phyloP scores from a whole-genome alignment of 1,140 invertebrate species.

The Venturia canescens region DNA sequence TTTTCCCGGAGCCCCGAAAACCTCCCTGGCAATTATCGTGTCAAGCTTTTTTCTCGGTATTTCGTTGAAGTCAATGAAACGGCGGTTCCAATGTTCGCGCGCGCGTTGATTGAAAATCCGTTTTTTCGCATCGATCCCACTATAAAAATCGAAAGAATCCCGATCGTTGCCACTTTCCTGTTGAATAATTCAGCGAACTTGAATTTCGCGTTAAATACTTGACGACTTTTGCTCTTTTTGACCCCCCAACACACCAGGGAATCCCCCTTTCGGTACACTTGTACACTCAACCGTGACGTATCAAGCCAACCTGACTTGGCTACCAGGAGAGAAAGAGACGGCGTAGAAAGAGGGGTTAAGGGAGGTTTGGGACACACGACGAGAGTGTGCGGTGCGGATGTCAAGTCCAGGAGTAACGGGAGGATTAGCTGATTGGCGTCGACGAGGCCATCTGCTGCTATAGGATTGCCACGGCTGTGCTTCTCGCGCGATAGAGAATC shows the following conservation, averaged over 20 bases:
- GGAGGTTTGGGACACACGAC: constrained; percentile 14
- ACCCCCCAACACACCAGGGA: background rate
- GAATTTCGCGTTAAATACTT: background rate
- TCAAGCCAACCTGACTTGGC: background rate
- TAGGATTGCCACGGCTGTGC: constrained; percentile 29
- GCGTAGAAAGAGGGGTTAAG: constrained; percentile 32
- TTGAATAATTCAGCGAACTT: too few relatives aligned
- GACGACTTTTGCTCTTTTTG: background rate
- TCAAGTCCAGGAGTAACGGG: constrained; percentile 58
- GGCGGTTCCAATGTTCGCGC: too few relatives aligned
- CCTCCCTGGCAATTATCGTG: too few relatives aligned
- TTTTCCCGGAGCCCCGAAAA: too few relatives aligned
- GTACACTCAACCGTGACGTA: background rate
- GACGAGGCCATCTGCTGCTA: constrained; percentile 64
- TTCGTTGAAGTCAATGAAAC: too few relatives aligned
- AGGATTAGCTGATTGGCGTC: constrained; percentile 65
- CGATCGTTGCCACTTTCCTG: too few relatives aligned
- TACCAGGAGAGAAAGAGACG: constrained; percentile 6
- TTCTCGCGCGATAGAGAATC: constrained; percentile 15
- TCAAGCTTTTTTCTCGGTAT: too few relatives aligned
- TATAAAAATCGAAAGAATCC: too few relatives aligned
- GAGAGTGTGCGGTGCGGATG: constrained; percentile 49
- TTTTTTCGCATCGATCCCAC: too few relatives aligned
- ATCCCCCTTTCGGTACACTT: background rate
- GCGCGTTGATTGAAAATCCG: too few relatives aligned